Percentiles rank a stretch among this genome's conserved stretches.
phyloP scores from a whole-genome alignment of 2,113 vertebrate genomes.

The Pollachius pollachius region DNA sequence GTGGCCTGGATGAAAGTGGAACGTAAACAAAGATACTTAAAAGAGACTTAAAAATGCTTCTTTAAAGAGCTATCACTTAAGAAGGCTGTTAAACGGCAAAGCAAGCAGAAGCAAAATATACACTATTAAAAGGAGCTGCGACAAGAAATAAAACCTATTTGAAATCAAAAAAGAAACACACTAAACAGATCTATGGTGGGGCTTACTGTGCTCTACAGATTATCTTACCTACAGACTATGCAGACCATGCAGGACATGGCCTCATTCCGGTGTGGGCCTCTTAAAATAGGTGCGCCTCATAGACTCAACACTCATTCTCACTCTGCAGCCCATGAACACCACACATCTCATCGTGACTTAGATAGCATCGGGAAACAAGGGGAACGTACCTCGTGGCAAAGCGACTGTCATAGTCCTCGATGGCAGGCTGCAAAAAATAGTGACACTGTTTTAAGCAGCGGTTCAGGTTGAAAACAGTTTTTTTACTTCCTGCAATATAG shows the following conservation, averaged over 20 bases:
- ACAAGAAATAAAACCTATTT: conserved; percentile 24
- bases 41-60: not conserved
- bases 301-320: not conserved
- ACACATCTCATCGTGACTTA: conserved; percentile 22
- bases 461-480: not conserved
- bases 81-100: conserved; percentile 19
- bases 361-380: not conserved
- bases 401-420: conserved; percentile 90
- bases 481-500: no score
- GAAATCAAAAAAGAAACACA: conserved; percentile 3
- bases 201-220: not conserved
- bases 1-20: conserved; percentile 13
- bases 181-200: not conserved
- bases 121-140: conserved; percentile 18
- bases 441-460: conserved; percentile 31
- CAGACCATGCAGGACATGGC: not conserved
- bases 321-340: conserved; percentile 20
- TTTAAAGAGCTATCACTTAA: not conserved
- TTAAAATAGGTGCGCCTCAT: not conserved
- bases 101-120: conserved; percentile 34
- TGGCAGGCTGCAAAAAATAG: conserved; percentile 73
- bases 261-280: not conserved
- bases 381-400: conserved; percentile 91
- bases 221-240: not conserved
- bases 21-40: conserved; percentile 26